A percentile compares a stretch with the other conserved stretches of the same genome.
phyloP scores from a whole-genome alignment of 92 coral and sea anemone genomes.

The Palythoa grandiflora region DNA sequence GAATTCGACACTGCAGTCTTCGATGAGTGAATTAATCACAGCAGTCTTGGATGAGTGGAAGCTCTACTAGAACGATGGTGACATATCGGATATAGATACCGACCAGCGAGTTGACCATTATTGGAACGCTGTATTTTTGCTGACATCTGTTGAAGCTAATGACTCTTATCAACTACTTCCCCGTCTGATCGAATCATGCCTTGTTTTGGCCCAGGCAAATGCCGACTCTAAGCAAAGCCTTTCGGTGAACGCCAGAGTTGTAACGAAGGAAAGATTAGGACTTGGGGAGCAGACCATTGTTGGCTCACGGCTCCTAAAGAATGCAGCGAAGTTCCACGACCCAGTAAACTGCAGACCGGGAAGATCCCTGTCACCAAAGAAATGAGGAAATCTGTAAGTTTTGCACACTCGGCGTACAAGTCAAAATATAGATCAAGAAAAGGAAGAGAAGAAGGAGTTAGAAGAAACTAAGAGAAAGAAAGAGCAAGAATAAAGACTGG shows the following conservation, averaged over 20 bases:
- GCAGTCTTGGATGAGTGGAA: too few species aligned
- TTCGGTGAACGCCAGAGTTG: background rate
- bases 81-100: too few species aligned
- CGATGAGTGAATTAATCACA: background rate
- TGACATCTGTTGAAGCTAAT: background rate
- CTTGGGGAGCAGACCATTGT: background rate
- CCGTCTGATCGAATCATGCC: background rate
- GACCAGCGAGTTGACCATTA: too few species aligned
- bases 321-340: background rate
- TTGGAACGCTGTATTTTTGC: too few species aligned
- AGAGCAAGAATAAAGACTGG: background rate
- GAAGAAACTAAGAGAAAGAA: background rate
- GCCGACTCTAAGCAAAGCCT: background rate
- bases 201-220: slow-evolving; percentile 1
- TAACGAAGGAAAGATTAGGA: background rate
- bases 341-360: slow-evolving; percentile 2
- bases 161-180: background rate
- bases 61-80: too few species aligned
- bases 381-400: background rate
- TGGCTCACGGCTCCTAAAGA: background rate
- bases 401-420: background rate
- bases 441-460: background rate
- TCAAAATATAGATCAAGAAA: background rate
- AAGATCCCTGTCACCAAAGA: background rate
- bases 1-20: background rate